Evolutionary conservation across 2,113 vertebrate species (phyloP).

Genomic region (Alouatta palliata): DNA sequence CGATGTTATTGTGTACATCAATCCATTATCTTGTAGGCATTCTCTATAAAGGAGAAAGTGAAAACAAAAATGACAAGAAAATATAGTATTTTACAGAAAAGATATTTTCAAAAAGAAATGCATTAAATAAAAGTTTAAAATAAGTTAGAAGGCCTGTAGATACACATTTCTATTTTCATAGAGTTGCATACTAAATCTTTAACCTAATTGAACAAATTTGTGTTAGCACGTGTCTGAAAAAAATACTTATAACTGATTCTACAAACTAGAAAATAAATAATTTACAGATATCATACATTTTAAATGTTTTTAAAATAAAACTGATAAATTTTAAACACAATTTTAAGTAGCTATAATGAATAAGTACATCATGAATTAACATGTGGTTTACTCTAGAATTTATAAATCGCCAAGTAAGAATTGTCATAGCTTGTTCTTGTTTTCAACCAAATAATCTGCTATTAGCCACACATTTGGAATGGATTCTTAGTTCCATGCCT

Average conservation of each 20-base stretch:
- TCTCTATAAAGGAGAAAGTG: neutral
- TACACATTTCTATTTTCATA: neutral
- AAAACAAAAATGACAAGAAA: neutral
- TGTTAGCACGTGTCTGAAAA: neutral
- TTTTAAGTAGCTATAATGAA: neutral
- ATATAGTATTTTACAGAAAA: neutral
- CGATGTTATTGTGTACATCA: neutral
- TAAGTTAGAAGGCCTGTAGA: neutral
- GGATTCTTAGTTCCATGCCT: neutral
- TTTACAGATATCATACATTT: neutral
- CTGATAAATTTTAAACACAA: neutral
- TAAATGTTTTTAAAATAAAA: neutral
- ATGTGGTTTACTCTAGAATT: neutral
- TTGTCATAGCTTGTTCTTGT: neutral
- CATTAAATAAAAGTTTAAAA: neutral
- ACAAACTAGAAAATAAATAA: slow-evolving; percentile 11
- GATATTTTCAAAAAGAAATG: neutral
- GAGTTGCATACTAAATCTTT: neutral
- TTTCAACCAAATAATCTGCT: neutral
- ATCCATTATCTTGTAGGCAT: neutral
- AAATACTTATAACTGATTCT: neutral
- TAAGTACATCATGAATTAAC: neutral
- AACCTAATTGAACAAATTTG: neutral
- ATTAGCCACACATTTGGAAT: neutral
- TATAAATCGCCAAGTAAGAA: neutral